Base-by-base conservation (phyloP, 2,113 vertebrate genomes). In the Acrocephalus arundinaceus region DNA sequence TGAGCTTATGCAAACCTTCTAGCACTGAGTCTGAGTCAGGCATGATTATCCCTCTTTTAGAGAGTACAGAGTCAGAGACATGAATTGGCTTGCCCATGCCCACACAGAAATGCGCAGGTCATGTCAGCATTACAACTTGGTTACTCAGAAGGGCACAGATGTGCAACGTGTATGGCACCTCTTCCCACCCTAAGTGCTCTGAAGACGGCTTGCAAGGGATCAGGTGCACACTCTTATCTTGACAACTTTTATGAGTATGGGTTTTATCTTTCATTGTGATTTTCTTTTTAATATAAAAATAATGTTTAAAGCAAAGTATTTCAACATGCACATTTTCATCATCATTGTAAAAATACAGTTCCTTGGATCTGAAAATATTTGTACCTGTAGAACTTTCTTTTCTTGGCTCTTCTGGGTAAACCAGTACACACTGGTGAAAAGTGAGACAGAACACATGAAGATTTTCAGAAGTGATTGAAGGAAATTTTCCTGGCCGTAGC, bases 71-170 rank as follows among this genome's bases (percentile, higher is more conserved):
- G 85, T 88, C 75, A 80, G 74, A 87, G 87, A 85, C 96, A 94
- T 59, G 91, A 89, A 85, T 77, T 95, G 75, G 51, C 93, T 96
- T 96, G 94, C 67, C 91, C 55, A 8, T 91, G 82, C 82, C 87
- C 85, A 70, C 87, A 77, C 67, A 79, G 81, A 91, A 96, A 82
- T 46, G 54, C 37, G 6, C 62, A 93, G 71, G 49, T 85, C 88
- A 52, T 58, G 78, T 87, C 82, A 93, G 89, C 85, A 74, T 95
- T 95, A 76, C 51, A 77, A 14, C 24, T 24, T 73, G 35, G 78
- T 95, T 95, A 91, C 91, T 94, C 93, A 95, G 81, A 87, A 62
- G 33, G 1, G 13, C 5, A 54, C 15, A 35, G 59, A 73, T 51
- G 17, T 59, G 75, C 67, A 76, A 58, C 5, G 5, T 2, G 6